A percentile compares a stretch with the other conserved stretches of the same genome.
Conservation (phyloP, 23 tunicate genomes). For the Corella eumyota region DNA sequence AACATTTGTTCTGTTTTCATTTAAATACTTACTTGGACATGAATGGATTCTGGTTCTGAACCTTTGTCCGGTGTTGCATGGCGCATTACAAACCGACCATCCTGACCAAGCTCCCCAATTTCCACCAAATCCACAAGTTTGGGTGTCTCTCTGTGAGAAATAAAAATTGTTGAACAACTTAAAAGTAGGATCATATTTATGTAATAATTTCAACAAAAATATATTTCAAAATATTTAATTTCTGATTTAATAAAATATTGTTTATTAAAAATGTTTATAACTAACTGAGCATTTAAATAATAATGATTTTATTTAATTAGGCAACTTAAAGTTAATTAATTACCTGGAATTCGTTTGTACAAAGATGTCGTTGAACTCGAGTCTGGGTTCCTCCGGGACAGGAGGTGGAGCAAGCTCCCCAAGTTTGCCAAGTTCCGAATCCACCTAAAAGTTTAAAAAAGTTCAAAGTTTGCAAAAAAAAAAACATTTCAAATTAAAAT, state of each 20-base stretch:
- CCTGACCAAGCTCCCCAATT: conserved; percentile 71
- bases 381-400: conserved; percentile 58
- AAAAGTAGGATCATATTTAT: not conserved
- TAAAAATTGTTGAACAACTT: no score
- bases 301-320: no score
- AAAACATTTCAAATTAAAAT: not conserved
- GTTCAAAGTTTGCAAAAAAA: not conserved
- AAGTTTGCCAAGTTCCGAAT: conserved; percentile 37
- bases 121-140: conserved; percentile 56
- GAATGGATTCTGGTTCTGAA: conserved; percentile 75
- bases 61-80: conserved; percentile 53
- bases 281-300: no score
- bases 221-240: not conserved
- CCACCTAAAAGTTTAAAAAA: conserved; percentile 12
- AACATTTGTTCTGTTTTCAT: not conserved
- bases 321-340: no score
- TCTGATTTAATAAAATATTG: not conserved
- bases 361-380: conserved; percentile 31
- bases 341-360: conserved; percentile 5
- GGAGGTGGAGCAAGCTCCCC: conserved; percentile 51
- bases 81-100: conserved; percentile 54
- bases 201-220: not conserved
- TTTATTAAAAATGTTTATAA: not conserved
- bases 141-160: conserved; percentile 23
- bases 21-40: conserved; percentile 34